Conservation (phyloP, 2,113 vertebrate species). For the Macroglossus sobrinus region DNA sequence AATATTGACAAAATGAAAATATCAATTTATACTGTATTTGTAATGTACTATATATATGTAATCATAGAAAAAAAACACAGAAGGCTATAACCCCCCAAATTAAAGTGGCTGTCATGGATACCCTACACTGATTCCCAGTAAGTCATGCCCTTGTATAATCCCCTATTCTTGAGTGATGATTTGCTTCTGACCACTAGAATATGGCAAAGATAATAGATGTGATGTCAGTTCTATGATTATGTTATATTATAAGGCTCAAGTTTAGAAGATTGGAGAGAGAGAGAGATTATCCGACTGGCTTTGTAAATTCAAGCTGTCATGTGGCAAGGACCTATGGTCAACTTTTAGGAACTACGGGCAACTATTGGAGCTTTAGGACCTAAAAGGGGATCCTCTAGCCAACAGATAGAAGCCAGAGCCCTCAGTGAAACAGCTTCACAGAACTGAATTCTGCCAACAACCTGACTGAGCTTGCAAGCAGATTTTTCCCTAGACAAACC, state of each 20-base stretch:
- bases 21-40: background rate
- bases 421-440: background rate
- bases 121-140: background rate
- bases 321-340: background rate
- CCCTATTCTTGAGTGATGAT: background rate
- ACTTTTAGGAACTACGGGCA: background rate
- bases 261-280: background rate
- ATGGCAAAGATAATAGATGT: background rate
- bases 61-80: background rate
- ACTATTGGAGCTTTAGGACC: background rate
- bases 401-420: background rate
- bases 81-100: background rate
- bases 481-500: background rate
- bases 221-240: background rate
- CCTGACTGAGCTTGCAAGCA: background rate
- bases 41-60: background rate
- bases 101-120: background rate
- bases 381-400: background rate
- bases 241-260: background rate
- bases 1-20: background rate
- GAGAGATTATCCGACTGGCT: background rate
- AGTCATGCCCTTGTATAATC: background rate
- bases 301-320: background rate
- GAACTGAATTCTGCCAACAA: background rate
- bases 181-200: constrained; percentile 4